Conservation (phyloP, 2,888 invertebrate genomes). For the Mycalesis mineus region DNA sequence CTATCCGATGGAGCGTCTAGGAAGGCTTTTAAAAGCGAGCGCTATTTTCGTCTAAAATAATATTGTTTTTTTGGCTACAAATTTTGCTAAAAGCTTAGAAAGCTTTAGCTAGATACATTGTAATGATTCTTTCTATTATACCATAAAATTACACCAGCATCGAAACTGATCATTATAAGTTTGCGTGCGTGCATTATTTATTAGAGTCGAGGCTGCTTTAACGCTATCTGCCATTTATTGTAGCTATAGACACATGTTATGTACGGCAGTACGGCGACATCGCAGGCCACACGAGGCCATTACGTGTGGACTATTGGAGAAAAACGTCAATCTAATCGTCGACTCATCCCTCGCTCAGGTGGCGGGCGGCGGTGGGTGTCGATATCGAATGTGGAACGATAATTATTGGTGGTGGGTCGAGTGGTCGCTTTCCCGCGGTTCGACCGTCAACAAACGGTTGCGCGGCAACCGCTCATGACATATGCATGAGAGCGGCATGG, state of each 20-base stretch:
- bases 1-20: constrained; percentile 32
- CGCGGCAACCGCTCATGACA: constrained; percentile 76
- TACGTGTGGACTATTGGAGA: constrained; percentile 47
- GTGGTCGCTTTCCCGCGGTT: constrained; percentile 67
- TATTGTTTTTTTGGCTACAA: background rate
- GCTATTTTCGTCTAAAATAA: background rate
- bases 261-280: constrained; percentile 44
- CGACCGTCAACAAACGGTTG: constrained; percentile 75
- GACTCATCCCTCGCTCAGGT: constrained; percentile 60
- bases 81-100: background rate
- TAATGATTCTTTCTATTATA: constrained; percentile 35
- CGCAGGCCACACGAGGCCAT: constrained; percentile 43
- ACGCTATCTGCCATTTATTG: constrained; percentile 65
- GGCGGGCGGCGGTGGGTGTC: constrained; percentile 47
- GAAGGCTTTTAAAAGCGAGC: constrained; percentile 11
- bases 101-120: background rate
- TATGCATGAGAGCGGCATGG: constrained; percentile 73
- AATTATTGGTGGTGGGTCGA: constrained; percentile 56
- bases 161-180: background rate
- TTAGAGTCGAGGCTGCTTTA: constrained; percentile 51
- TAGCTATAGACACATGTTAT: constrained; percentile 41
- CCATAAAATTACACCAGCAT: background rate
- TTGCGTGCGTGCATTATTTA: background rate
- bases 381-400: constrained; percentile 72
- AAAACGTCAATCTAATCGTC: constrained; percentile 64